Conservation (phyloP, 1,140 invertebrate species). For the Ctenoplectra terminalis region DNA sequence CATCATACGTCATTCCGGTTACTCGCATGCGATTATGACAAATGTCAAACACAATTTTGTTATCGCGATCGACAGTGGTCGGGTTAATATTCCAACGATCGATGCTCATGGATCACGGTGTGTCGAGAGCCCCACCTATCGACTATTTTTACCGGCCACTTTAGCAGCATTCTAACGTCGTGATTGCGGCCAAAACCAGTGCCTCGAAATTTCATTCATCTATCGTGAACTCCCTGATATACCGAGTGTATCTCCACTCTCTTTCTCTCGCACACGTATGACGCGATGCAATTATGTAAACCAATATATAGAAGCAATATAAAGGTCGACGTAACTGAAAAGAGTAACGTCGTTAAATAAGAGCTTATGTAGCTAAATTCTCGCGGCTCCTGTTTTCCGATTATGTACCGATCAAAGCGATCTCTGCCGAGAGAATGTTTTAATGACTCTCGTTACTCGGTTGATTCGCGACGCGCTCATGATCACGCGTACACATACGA, state of each 20-base stretch:
- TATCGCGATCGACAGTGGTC: background rate
- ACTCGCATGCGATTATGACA: background rate
- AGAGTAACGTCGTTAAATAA: slow-evolving; percentile 10
- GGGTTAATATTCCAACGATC: slow-evolving; percentile 5
- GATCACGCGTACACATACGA: background rate
- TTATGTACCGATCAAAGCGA: slow-evolving; percentile 12
- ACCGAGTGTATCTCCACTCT: background rate
- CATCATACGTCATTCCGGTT: background rate
- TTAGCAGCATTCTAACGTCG: slow-evolving; percentile 2
- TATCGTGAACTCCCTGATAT: background rate
- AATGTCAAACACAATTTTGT: background rate
- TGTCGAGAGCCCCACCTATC: background rate
- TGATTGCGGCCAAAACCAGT: background rate
- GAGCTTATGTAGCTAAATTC: background rate
- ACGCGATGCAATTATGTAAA: background rate
- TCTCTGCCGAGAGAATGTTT: background rate
- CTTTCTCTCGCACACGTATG: too few relatives aligned
- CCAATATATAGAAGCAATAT: too few relatives aligned
- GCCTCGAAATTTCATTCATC: slow-evolving; percentile 22
- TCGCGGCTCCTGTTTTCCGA: background rate
- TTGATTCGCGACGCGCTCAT: background rate
- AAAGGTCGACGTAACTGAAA: background rate
- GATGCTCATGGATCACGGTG: background rate
- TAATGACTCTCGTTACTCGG: background rate
- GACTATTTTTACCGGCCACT: slow-evolving; percentile 14